phyloP scores from a whole-genome alignment of 2,113 vertebrate genomes.

The Bufo gargarizans region DNA sequence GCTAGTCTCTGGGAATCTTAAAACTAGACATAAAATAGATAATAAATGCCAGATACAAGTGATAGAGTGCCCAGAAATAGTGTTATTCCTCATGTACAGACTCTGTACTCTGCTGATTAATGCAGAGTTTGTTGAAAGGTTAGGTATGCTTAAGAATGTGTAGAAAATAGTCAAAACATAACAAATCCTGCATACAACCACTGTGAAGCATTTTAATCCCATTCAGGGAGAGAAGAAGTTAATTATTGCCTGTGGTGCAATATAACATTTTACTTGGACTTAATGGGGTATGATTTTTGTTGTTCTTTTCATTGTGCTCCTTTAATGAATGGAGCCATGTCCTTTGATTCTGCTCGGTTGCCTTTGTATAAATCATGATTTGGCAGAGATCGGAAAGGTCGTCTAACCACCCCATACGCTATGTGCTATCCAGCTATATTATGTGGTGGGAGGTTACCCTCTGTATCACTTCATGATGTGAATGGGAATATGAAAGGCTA shows the following conservation, averaged over 20 bases:
- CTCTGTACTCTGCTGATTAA: no score
- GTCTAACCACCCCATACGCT: conserved; percentile 53
- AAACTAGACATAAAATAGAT: no score
- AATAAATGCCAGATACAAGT: no score
- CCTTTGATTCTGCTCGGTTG: conserved; percentile 54
- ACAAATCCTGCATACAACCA: no score
- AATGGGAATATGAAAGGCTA: conserved; percentile 42
- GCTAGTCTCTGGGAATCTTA: no score
- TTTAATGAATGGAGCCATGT: conserved; percentile 46
- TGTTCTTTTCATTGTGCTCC: conserved; percentile 40
- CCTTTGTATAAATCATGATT: conserved; percentile 62
- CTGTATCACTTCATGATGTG: conserved; percentile 44
- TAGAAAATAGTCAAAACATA: no score
- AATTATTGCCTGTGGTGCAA: conserved; percentile 1
- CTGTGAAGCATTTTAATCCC: not conserved
- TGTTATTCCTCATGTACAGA: no score
- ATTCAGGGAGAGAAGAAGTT: conserved; percentile 33
- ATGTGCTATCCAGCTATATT: conserved; percentile 45
- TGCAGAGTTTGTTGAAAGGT: no score
- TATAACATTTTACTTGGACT: conserved; percentile 30
- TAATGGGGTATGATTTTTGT: conserved; percentile 54
- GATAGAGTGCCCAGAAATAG: no score
- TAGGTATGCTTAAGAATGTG: no score
- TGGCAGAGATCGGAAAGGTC: conserved; percentile 63
- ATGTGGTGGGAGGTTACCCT: conserved; percentile 55